Evolutionary conservation across 53 echinoderm and acorn worm species (phyloP).

Genomic region (Paracentrotus lividus): DNA sequence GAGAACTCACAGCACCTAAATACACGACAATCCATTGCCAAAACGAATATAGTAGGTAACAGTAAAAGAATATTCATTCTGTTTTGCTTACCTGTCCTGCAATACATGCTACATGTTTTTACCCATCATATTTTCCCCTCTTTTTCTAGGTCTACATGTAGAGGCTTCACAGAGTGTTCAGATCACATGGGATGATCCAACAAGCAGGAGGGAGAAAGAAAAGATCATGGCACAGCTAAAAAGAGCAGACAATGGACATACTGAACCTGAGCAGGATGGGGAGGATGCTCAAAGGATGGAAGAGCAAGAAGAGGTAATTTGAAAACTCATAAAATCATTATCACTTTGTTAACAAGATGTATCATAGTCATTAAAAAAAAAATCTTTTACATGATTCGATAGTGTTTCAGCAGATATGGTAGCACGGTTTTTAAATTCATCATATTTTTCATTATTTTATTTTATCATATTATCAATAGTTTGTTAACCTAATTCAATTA

Average conservation of each 20-base stretch:
- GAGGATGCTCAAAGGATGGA: conserved; percentile 64
- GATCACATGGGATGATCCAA: conserved; percentile 97
- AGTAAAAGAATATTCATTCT: too few species aligned
- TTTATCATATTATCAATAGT: too few species aligned
- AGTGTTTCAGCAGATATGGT: too few species aligned
- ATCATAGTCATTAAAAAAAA: background rate
- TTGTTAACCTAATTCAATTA: too few species aligned
- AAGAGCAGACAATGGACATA: conserved; percentile 55
- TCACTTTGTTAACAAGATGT: background rate
- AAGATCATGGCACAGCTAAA: conserved; percentile 91
- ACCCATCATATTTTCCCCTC: background rate
- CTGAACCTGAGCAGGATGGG: conserved; percentile 51
- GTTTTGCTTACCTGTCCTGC: too few species aligned
- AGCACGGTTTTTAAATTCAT: too few species aligned
- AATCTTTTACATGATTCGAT: too few species aligned
- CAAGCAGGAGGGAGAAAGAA: conserved; percentile 86
- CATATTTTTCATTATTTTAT: too few species aligned
- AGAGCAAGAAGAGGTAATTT: conserved; percentile 36
- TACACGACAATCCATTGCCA: too few species aligned
- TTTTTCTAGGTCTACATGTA: conserved; percentile 66
- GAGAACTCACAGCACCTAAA: too few species aligned
- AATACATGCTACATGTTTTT: too few species aligned
- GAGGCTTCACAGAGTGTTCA: conserved; percentile 92
- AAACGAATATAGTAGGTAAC: too few species aligned
- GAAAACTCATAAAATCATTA: background rate